Evolutionary conservation across 2,113 vertebrate species (phyloP), one percentile per base, ranked within the genome.

Genomic region (Anseranas semipalmata): DNA sequence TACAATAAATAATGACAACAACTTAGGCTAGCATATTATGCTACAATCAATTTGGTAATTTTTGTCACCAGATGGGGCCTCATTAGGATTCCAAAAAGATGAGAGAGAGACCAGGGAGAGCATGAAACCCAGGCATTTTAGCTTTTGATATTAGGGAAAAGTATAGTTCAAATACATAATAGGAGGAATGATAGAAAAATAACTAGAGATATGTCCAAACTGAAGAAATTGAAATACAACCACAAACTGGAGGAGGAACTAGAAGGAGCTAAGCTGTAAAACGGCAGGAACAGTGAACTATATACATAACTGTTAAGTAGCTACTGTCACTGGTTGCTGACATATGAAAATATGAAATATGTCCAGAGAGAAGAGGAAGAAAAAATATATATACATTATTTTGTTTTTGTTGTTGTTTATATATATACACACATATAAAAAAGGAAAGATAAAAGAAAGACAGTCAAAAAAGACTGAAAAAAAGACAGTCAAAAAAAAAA

Each of bases 341-440:
- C 4, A 65, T 10, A 53, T 7, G 11, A 5, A 46, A 73, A 46
- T n/a, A n/a, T n/a, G 32, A 45, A 25, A 8, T 2, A 0, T 30
- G 4, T 9, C 33, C 10, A 46, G 15, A 59, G 7, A 74, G 4
- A 43, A 72, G 30, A n/a, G 60, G 22, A 7, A 45, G 46, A 53
- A 41, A 67, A 22, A 15, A 13, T 3, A 56, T 7, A 4, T 58
- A 58, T n/a, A 59, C 7, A 13, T 22, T 14, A 21, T 21, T n/a
- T 37, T 37, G 10, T 25, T 63, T 39, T 63, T 12, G 27, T 63
- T 63, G 37, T 28, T 35, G 20, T n/a, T 12, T 28, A 63, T 28
- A 28, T 12, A 18, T 39, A 63, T 39, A 53, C 27, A 15, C 28
- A 46, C 45, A 48, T 4, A 78, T 24, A 32, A 71, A 46, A 24